Evolutionary conservation across 2,797 vertebrate genomes (phyloP).

Genomic region (Phoebastria nigripes): DNA sequence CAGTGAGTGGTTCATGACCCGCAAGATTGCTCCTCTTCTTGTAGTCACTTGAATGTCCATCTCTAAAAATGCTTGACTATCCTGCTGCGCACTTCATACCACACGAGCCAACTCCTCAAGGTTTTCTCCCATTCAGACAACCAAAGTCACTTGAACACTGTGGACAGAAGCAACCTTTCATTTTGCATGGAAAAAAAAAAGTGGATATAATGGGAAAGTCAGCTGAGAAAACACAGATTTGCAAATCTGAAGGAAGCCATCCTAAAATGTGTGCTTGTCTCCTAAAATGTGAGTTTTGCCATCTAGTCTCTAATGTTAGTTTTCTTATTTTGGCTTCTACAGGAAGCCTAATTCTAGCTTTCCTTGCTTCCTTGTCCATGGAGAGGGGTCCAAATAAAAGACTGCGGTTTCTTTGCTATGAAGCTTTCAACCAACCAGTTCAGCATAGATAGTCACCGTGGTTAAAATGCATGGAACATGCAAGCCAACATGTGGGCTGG

Average conservation of each 20-base stretch:
- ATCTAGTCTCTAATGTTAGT: not conserved
- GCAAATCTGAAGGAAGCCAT: not conserved
- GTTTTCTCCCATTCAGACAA: not conserved
- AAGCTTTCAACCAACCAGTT: not conserved
- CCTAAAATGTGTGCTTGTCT: not conserved
- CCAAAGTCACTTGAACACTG: not conserved
- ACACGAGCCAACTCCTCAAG: not conserved
- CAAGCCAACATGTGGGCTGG: not conserved
- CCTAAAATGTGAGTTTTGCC: not conserved
- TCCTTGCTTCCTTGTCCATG: not conserved
- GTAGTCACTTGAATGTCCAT: not conserved
- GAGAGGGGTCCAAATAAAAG: not conserved
- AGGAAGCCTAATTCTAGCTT: constrained; percentile 30
- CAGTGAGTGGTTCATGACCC: not conserved
- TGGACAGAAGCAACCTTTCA: not conserved
- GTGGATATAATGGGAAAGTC: not conserved
- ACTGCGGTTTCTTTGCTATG: not conserved
- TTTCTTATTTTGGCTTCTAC: constrained; percentile 34
- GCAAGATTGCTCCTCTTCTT: not conserved
- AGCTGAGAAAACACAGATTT: not conserved
- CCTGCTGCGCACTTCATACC: not conserved
- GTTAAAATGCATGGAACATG: not conserved
- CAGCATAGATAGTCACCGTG: not conserved
- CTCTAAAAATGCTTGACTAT: not conserved
- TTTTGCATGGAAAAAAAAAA: not conserved